These are phyloP conservation scores for Vombatus ursinus DNA, from an alignment of 2,113 vertebrate species.

Conservation along the genomic window DNA sequence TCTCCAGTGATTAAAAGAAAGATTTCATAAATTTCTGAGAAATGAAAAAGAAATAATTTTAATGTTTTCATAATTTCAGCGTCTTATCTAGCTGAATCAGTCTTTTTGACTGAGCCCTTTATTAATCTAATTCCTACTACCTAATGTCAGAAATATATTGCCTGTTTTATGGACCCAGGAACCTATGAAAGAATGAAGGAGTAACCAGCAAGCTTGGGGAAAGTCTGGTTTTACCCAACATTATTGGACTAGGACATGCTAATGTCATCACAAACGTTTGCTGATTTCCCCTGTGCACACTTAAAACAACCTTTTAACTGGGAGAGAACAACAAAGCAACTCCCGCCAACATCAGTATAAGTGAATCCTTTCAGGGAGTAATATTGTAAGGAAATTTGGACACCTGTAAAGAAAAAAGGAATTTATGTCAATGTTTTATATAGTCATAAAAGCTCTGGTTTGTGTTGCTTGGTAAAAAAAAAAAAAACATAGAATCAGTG, in stretches of 20 bases:
- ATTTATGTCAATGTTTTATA: constrained; percentile 5
- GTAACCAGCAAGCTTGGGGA: neutral
- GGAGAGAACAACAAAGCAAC: neutral
- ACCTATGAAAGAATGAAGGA: neutral
- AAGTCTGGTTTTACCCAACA: neutral
- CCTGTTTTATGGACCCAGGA: neutral
- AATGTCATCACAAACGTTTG: neutral
- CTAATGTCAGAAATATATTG: neutral
- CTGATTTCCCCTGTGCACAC: neutral
- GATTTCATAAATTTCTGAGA: neutral
- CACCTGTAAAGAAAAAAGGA: neutral
- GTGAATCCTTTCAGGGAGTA: neutral
- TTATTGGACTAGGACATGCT: neutral
- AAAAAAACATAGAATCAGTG: neutral
- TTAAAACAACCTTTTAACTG: neutral
- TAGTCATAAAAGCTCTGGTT: neutral
- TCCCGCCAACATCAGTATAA: neutral
- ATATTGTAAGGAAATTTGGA: neutral
- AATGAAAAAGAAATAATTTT: neutral
- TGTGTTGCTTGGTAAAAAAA: neutral
- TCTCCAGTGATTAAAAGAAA: neutral
- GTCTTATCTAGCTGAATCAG: neutral
- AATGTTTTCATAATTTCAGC: neutral
- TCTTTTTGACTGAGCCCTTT: neutral
- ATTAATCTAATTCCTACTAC: neutral